These are phyloP conservation scores for Cantharis flavilabris DNA, from an alignment of 2,888 invertebrate species.

Conservation along the genomic window DNA sequence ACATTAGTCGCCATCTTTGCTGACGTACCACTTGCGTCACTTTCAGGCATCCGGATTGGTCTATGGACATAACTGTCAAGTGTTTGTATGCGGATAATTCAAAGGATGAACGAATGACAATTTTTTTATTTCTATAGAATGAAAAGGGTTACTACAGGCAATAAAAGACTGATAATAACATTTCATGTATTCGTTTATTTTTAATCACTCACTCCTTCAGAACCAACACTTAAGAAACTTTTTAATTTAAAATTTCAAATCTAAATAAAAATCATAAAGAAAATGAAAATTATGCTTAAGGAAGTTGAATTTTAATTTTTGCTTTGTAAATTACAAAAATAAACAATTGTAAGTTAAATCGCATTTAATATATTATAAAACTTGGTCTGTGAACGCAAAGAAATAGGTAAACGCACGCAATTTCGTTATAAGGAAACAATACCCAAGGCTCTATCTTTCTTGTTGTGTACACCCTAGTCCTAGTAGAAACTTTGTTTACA, in stretches of 20 bases:
- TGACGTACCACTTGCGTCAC: slow-evolving; percentile 39
- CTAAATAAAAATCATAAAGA: background rate
- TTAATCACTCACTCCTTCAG: background rate
- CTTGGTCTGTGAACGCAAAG: background rate
- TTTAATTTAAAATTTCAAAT: background rate
- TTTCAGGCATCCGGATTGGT: slow-evolving; percentile 34
- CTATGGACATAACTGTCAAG: slow-evolving; percentile 29
- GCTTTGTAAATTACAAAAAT: background rate
- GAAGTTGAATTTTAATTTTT: background rate
- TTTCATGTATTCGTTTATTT: background rate
- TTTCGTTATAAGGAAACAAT: background rate
- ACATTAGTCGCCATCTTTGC: slow-evolving; percentile 45
- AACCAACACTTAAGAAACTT: background rate
- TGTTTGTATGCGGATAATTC: slow-evolving; percentile 31
- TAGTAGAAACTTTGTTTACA: background rate
- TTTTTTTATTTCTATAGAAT: slow-evolving; percentile 10
- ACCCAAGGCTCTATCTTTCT: background rate
- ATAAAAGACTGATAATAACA: background rate
- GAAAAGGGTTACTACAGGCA: background rate
- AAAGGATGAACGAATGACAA: slow-evolving; percentile 29
- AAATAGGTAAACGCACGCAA: background rate
- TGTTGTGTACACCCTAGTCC: background rate
- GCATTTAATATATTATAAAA: no score
- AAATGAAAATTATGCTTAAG: background rate
- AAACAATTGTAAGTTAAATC: background rate